These are phyloP conservation scores for Clupea harengus DNA, from an alignment of 2,113 vertebrate genomes.

Conservation along the genomic window DNA sequence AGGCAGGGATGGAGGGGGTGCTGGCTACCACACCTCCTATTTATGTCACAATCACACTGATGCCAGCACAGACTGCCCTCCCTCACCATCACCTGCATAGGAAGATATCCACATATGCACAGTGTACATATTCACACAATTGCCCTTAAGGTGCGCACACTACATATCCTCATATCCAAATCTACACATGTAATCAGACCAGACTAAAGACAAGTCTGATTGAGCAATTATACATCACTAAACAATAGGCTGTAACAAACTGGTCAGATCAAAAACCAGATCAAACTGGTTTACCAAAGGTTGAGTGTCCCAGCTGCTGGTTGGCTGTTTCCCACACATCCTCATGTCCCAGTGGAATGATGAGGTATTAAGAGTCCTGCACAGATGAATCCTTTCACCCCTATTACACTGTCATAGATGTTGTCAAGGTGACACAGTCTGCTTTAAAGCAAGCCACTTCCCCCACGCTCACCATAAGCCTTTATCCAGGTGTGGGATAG, in stretches of 20 bases:
- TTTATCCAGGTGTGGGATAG: neutral
- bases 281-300: neutral
- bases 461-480: neutral
- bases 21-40: neutral
- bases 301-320: neutral
- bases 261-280: neutral
- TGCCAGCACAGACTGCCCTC: neutral
- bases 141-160: neutral
- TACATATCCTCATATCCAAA: neutral
- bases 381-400: neutral
- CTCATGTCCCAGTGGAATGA: neutral
- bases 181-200: too few relatives aligned
- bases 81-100: neutral
- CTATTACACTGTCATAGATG: neutral
- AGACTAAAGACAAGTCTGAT: neutral
- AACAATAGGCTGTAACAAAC: neutral
- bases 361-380: neutral
- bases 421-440: constrained; percentile 10
- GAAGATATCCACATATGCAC: neutral
- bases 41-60: neutral
- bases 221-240: too few relatives aligned
- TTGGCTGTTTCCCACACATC: neutral
- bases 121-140: neutral
- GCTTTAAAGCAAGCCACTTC: neutral
- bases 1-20: neutral